Percentiles rank a stretch among this genome's conserved stretches.
phyloP scores from a whole-genome alignment of 2,797 vertebrate species.

The Danio albolineatus region DNA sequence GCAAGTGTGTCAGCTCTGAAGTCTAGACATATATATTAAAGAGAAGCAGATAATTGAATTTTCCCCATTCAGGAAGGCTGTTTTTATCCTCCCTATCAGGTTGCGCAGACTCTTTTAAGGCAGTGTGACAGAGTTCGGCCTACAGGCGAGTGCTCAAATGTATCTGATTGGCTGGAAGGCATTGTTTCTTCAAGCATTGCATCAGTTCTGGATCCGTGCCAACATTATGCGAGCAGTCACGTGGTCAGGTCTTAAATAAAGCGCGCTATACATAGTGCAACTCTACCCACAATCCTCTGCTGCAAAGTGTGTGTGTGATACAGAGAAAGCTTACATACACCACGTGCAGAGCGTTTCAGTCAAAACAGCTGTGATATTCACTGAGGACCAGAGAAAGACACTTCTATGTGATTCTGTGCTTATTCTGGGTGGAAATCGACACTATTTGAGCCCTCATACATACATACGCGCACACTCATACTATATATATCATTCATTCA shows the following conservation, averaged over 20 bases:
- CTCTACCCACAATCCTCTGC: conserved; percentile 30
- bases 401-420: neutral
- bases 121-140: conserved; percentile 25
- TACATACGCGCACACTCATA: too few relatives aligned
- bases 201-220: conserved; percentile 72
- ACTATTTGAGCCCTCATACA: too few relatives aligned
- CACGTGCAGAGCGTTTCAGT: neutral
- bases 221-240: conserved; percentile 66
- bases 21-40: conserved; percentile 61
- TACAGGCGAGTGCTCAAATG: conserved; percentile 51
- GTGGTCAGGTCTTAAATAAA: conserved; percentile 41
- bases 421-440: neutral
- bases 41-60: conserved; percentile 59
- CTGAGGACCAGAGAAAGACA: neutral
- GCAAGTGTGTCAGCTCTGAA: conserved; percentile 13
- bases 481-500: too few relatives aligned
- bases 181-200: conserved; percentile 76
- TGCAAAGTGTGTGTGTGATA: conserved; percentile 48
- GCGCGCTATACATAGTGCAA: conserved; percentile 68
- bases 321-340: neutral
- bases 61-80: conserved; percentile 58
- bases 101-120: conserved; percentile 69
- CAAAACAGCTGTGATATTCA: neutral
- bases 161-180: conserved; percentile 56
- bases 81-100: conserved; percentile 63